Evolutionary conservation across 2,113 vertebrate species (phyloP).

Genomic region (human): DNA sequence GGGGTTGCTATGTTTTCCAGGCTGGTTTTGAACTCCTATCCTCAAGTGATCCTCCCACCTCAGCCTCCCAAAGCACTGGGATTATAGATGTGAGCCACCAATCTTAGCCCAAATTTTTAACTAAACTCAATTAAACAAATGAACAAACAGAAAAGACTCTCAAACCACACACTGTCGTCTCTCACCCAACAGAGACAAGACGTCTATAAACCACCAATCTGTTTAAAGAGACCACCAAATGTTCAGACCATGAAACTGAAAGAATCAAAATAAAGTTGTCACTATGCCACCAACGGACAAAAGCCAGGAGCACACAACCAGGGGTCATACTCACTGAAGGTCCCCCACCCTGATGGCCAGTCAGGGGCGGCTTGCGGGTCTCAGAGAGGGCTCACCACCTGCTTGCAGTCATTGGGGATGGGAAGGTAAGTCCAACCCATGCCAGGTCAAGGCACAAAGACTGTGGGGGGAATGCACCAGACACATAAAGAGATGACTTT

Average conservation of each 20-base stretch:
- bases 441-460: background rate
- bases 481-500: background rate
- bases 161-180: background rate
- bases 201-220: background rate
- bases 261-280: background rate
- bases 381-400: background rate
- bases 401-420: rapidly evolving
- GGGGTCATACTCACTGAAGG: background rate
- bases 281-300: rapidly evolving
- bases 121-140: background rate
- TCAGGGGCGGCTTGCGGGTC: rapidly evolving
- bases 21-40: too few relatives aligned
- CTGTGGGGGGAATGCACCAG: rapidly evolving
- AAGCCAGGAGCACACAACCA: background rate
- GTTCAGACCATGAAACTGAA: background rate
- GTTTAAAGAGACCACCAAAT: background rate
- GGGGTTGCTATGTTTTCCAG: too few relatives aligned
- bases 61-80: too few relatives aligned
- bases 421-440: too few relatives aligned
- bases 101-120: background rate
- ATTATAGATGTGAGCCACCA: too few relatives aligned
- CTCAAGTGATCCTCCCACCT: too few relatives aligned
- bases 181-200: background rate
- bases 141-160: background rate
- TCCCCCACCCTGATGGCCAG: background rate